Base-by-base conservation (phyloP, 2,113 vertebrate genomes). In the Strigops habroptila region DNA sequence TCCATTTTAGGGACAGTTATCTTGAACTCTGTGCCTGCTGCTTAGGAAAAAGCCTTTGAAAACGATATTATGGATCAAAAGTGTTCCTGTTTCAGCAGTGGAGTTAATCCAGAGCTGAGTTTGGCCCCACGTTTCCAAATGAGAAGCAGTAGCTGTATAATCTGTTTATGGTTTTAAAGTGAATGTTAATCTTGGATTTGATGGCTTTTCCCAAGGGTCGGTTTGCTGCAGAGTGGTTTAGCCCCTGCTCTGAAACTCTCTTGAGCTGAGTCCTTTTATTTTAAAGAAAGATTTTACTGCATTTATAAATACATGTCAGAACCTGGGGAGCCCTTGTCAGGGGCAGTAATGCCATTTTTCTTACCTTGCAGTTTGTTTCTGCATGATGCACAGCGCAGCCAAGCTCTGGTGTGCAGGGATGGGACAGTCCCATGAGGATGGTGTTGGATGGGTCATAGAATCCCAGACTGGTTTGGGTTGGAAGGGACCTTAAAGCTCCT, bases 161-260 rank as follows among this genome's bases (percentile, higher is more conserved):
- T 94, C 96, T 96, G 86, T 95, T 97, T 96, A 95, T 88, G 96
- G 95, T 91, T 96, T 97, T 94, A 96, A 82, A 94, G 94, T 68
- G 68, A 97, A 93, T 48, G 92, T 92, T 97, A 95, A 96, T 95
- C 92, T 94, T 94, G 95, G 93, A 92, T 96, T 95, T 91, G 88
- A 64, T 91, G 92, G 89, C 87, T 89, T 95, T 93, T 91, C 77
- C 85, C 87, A 82, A 73, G 88, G 93, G 94, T 88, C 27, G 67
- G n/a, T 89, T 79, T 90, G 86, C 91, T 73, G 88, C 86, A 14
- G 68, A 65, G 76, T 49, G 2, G 33, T 85, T 85, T 6, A 88
- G 92, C 76, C 90, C 96, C 41, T 92, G 75, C 92, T 82, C 78
- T 31, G 74, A 44, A 73, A 73, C 78, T 44, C 67, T 39, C 28